These are phyloP conservation scores for Neosalanx taihuensis DNA, from an alignment of 2,797 vertebrate species.

Conservation along the genomic window DNA sequence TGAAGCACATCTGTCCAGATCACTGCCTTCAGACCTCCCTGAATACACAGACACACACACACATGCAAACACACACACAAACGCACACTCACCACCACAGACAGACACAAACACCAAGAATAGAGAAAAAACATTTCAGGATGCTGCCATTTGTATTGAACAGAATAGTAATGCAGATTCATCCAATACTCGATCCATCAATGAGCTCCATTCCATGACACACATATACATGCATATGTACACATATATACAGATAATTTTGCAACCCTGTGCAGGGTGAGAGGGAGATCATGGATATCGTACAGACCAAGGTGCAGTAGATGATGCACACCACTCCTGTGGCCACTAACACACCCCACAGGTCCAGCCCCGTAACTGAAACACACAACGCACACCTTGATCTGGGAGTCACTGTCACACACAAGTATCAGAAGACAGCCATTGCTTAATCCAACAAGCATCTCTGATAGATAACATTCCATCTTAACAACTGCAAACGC, in stretches of 20 bases:
- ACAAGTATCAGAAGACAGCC: background rate
- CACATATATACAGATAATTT: background rate
- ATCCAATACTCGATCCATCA: no score
- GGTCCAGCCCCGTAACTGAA: constrained; percentile 76
- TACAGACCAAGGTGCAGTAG: constrained; percentile 80
- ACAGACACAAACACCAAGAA: background rate
- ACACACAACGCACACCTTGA: background rate
- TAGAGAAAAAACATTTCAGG: background rate
- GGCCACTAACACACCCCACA: constrained; percentile 80
- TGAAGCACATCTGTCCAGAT: constrained; percentile 84
- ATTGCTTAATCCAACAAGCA: background rate
- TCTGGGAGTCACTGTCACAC: constrained; percentile 3
- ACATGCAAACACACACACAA: background rate
- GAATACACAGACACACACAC: constrained; percentile 9
- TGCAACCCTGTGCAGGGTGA: background rate
- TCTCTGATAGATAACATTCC: no score
- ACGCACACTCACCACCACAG: background rate
- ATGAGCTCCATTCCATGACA: no score
- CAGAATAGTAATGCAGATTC: background rate
- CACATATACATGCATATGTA: no score
- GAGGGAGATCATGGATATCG: background rate
- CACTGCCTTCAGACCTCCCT: constrained; percentile 84
- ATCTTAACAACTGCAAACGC: no score
- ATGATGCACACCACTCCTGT: constrained; percentile 78
- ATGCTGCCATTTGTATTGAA: background rate